These are phyloP conservation scores for Todiramphus saurophagus DNA, from an alignment of 2,113 vertebrate species.

Conservation along the genomic window DNA sequence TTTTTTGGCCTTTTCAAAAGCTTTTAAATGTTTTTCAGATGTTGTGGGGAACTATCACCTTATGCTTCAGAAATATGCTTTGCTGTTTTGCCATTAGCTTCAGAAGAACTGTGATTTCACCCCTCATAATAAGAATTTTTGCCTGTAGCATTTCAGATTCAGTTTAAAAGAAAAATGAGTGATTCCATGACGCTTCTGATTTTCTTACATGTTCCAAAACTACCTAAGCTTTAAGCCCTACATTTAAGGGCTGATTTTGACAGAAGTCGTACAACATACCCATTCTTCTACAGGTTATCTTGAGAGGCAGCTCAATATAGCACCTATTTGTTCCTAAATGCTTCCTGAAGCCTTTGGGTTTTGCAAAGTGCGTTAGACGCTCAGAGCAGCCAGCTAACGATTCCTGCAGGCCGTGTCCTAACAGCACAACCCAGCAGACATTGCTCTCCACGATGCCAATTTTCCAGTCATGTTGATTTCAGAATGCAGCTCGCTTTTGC, in stretches of 20 bases:
- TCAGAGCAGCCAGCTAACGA: slow-evolving; percentile 16
- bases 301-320: neutral
- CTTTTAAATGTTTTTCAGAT: neutral
- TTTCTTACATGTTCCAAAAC: neutral
- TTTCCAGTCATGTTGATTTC: neutral
- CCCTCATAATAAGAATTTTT: neutral
- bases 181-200: neutral
- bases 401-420: neutral
- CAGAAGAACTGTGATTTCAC: neutral
- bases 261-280: neutral
- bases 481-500: neutral
- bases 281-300: neutral
- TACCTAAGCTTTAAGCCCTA: neutral
- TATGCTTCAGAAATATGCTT: neutral
- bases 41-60: neutral
- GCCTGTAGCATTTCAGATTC: neutral
- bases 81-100: neutral
- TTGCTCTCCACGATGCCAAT: neutral
- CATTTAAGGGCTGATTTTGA: neutral
- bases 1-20: neutral
- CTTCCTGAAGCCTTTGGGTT: neutral
- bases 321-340: neutral
- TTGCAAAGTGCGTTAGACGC: neutral
- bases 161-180: neutral
- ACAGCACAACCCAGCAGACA: neutral